Base-by-base conservation (phyloP, 2,888 invertebrate genomes). In the Patella caerulea region DNA sequence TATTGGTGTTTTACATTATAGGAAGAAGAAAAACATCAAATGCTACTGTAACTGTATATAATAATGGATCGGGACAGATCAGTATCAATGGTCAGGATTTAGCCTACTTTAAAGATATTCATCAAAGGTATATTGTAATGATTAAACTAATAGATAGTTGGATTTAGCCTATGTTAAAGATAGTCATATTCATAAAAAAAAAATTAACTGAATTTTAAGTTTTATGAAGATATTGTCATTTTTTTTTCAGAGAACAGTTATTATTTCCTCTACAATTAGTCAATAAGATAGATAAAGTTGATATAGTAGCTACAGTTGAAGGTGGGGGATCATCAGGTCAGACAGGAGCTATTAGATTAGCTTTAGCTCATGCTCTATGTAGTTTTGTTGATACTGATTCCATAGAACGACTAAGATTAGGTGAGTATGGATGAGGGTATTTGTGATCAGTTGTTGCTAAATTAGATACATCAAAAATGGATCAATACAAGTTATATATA, bases 261-360 rank as follows among this genome's bases (percentile, higher is more conserved):
- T 91, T 98, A 86, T 97, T 96, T 90, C 98, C 98, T 4, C 92
- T 98, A 80, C 94, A 96, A 84, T 96, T 97, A 88, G 94, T 95
- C 78, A 94, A 94, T 52, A 93, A 96, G 94, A 91, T 95, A 78
- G 94, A 94, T 73, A 93, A 94, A 91, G 95, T 98, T 71, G 98
- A 98, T 92, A 92, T 98, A 45, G 96, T 95, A 89, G 96, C 96
- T 71, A 78, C 72, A 3, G 88, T 90, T 12, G 71, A 76, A 2
- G 83, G 82, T 3, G 88, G 86, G 11, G 90, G 91, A 7, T 93
- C 94, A 56, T 94, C 95, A 19, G 95, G 96, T 0, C 96, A 97
- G 92, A 94, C 97, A n/a, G 97, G 97, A 65, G 96, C 97, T 74
- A 94, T 98, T 78, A 94, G 98, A 80, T 95, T 95, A 94, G 98